Conservation (phyloP, 2,888 invertebrate species). For the Nematopogon swammerdamellus region DNA sequence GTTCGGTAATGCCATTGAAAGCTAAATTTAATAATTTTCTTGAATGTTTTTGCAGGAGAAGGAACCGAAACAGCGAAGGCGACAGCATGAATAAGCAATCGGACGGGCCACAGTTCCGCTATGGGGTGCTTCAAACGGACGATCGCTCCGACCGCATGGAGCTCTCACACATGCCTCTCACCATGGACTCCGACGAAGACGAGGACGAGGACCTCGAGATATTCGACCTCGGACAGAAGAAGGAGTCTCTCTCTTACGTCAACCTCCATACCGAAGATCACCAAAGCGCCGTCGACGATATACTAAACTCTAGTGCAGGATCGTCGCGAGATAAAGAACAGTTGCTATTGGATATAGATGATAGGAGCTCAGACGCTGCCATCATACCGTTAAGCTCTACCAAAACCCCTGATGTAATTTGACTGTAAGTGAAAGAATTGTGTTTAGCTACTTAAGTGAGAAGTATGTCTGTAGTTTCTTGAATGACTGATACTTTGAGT, state of each 20-base stretch:
- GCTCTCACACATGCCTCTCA: slow-evolving; percentile 39
- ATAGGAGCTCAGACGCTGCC: slow-evolving; percentile 25
- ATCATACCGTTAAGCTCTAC: background rate
- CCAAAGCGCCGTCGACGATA: slow-evolving; percentile 27
- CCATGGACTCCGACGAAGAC: slow-evolving; percentile 45
- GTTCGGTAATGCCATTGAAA: no score
- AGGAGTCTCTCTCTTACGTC: slow-evolving; percentile 41
- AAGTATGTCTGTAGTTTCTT: no score
- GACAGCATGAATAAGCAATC: slow-evolving; percentile 26
- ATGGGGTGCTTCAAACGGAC: slow-evolving; percentile 45
- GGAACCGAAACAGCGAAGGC: slow-evolving; percentile 29
- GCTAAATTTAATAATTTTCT: no score
- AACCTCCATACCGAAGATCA: slow-evolving; percentile 40
- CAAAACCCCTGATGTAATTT: background rate
- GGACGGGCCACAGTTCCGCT: slow-evolving; percentile 46
- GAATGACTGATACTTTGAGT: no score
- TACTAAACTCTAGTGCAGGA: slow-evolving; percentile 18
- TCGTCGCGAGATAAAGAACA: slow-evolving; percentile 23
- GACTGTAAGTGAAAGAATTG: background rate
- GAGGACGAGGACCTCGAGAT: slow-evolving; percentile 50
- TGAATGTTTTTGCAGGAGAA: slow-evolving; percentile 28
- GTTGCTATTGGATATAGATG: slow-evolving; percentile 41
- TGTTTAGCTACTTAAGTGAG: no score
- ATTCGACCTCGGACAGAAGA: slow-evolving; percentile 46
- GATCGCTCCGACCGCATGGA: slow-evolving; percentile 42